A percentile compares a stretch with the other conserved stretches of the same genome.
Conservation (phyloP, 1,140 invertebrate species). For the Drosophila sulfurigaster region DNA sequence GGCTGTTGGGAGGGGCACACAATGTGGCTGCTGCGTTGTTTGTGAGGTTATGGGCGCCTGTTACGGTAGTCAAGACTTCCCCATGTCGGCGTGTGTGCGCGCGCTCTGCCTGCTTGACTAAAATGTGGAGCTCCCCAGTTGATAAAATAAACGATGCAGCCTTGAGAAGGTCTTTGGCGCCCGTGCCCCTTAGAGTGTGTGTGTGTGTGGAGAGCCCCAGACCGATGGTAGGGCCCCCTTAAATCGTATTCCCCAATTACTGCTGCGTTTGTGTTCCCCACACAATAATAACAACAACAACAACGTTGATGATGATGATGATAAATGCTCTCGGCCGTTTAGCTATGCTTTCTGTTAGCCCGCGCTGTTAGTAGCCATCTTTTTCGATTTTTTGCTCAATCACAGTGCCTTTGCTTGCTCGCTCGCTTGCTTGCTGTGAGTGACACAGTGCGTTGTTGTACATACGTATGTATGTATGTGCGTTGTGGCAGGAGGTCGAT, state of each 20-base stretch:
- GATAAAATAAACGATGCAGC: constrained; percentile 24
- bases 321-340: constrained; percentile 33
- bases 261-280: constrained; percentile 30
- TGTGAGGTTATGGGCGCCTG: constrained; percentile 66
- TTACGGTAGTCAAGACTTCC: constrained; percentile 81
- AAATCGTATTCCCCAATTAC: constrained; percentile 38
- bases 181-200: constrained; percentile 43
- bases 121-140: constrained; percentile 44
- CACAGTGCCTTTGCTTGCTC: constrained; percentile 19
- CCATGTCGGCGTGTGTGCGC: constrained; percentile 81
- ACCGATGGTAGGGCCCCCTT: constrained; percentile 20
- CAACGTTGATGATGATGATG: constrained; percentile 14
- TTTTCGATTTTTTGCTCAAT: constrained; percentile 81
- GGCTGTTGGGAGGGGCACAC: constrained; percentile 32
- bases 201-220: constrained; percentile 5
- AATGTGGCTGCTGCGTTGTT: not conserved
- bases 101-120: constrained; percentile 55
- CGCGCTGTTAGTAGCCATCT: constrained; percentile 83
- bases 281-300: not conserved
- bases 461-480: too few species aligned
- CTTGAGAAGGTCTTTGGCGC: constrained; percentile 71
- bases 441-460: not conserved
- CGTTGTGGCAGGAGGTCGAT: not conserved
- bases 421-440: too few species aligned
- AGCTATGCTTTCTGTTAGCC: constrained; percentile 80